phyloP scores from a whole-genome alignment of 2,797 vertebrate species.

The Diglossa cyanea region DNA sequence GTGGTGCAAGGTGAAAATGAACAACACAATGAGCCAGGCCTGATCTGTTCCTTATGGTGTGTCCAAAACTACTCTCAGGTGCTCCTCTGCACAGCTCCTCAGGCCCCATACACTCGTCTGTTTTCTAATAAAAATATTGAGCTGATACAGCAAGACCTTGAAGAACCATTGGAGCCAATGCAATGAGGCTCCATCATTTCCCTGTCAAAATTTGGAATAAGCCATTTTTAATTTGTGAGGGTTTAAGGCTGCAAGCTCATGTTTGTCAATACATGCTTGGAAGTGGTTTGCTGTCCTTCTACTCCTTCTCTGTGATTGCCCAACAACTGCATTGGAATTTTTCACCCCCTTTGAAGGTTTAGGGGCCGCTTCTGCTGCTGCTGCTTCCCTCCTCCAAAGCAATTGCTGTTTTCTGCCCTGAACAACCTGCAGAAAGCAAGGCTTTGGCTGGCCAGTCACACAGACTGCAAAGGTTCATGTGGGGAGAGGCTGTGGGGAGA shows the following conservation, averaged over 20 bases:
- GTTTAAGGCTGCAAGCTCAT: background rate
- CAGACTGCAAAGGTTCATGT: background rate
- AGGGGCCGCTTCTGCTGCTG: background rate
- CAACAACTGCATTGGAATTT: background rate
- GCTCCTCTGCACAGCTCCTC: background rate
- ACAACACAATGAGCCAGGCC: slow-evolving; percentile 20
- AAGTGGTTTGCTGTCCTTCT: background rate
- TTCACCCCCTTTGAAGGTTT: background rate
- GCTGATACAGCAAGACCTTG: background rate
- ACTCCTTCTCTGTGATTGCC: background rate
- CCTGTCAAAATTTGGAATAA: background rate
- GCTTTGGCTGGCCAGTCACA: background rate
- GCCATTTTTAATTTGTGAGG: background rate
- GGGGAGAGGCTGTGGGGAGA: background rate
- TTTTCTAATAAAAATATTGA: background rate
- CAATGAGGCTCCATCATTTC: background rate
- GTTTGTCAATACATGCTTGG: background rate
- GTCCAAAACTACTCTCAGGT: background rate
- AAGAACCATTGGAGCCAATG: background rate
- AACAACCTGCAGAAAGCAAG: background rate
- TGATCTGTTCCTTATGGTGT: background rate
- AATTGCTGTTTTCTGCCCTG: background rate
- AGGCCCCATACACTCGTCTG: background rate
- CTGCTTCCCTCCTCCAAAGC: background rate
- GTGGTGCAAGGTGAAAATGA: slow-evolving; percentile 54